Conservation (phyloP, 2,797 vertebrate genomes). For the Acanthiza pusilla region DNA sequence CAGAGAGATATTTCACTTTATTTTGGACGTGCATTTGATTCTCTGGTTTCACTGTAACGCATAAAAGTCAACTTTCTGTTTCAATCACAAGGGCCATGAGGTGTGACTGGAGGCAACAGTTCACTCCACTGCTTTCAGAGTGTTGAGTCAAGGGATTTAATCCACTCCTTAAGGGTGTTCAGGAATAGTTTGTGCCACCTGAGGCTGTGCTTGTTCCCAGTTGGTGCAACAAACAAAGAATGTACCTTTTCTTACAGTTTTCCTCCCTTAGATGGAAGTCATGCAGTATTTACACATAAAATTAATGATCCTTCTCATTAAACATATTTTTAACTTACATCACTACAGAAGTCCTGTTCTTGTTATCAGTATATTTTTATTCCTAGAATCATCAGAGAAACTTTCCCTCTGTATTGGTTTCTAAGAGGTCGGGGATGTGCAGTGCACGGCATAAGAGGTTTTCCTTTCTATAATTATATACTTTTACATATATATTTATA, state of each 20-base stretch:
- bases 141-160: neutral
- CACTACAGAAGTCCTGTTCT: neutral
- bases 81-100: fast-evolving
- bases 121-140: neutral
- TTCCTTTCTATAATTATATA: neutral
- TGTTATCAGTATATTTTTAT: neutral
- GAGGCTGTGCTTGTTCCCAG: neutral
- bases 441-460: neutral
- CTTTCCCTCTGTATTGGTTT: neutral
- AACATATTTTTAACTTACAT: fast-evolving
- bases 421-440: neutral
- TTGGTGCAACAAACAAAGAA: neutral
- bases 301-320: neutral
- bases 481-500: neutral
- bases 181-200: neutral
- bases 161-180: neutral
- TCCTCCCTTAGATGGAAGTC: neutral
- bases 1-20: neutral
- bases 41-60: neutral
- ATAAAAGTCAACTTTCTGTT: neutral
- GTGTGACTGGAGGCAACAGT: neutral
- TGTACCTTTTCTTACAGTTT: neutral
- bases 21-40: neutral
- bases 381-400: neutral
- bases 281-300: neutral